phyloP scores from a whole-genome alignment of 64 coral and sea anemone genomes.

The Cladopsammia gracilis region DNA sequence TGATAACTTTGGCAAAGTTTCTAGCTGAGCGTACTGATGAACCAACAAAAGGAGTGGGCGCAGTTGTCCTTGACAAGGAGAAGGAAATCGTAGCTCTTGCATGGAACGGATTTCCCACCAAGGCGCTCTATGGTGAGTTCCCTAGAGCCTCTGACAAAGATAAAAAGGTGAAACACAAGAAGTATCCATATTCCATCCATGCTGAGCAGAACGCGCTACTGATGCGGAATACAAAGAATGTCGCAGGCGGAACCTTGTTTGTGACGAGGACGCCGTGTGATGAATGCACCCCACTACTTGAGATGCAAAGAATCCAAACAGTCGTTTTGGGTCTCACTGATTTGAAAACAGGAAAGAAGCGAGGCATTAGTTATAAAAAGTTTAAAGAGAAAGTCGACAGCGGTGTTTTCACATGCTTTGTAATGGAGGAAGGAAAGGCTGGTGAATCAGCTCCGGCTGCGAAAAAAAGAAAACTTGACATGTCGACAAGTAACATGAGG shows the following conservation, averaged over 20 bases:
- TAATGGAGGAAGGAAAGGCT: no score
- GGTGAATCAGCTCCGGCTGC: no score
- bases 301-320: constrained; percentile 5
- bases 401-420: no score
- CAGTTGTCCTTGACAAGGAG: constrained; percentile 2
- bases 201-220: constrained; percentile 75
- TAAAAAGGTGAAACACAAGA: not conserved
- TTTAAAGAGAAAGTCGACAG: no score
- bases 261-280: constrained; percentile 43
- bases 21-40: constrained; percentile 32
- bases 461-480: no score
- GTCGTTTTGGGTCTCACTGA: constrained; percentile 4
- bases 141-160: constrained; percentile 10
- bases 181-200: constrained; percentile 64
- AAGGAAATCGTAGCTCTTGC: constrained; percentile 24
- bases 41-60: constrained; percentile 13
- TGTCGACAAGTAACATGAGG: no score
- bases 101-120: constrained; percentile 63
- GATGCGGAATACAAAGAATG: constrained; percentile 18
- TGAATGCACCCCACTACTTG: constrained; percentile 51
- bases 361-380: no score
- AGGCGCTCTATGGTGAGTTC: constrained; percentile 41
- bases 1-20: not conserved
- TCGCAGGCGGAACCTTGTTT: constrained; percentile 8
- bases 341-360: no score